phyloP scores from a whole-genome alignment of 2,888 invertebrate species.

The Lycophotia porphyrea region DNA sequence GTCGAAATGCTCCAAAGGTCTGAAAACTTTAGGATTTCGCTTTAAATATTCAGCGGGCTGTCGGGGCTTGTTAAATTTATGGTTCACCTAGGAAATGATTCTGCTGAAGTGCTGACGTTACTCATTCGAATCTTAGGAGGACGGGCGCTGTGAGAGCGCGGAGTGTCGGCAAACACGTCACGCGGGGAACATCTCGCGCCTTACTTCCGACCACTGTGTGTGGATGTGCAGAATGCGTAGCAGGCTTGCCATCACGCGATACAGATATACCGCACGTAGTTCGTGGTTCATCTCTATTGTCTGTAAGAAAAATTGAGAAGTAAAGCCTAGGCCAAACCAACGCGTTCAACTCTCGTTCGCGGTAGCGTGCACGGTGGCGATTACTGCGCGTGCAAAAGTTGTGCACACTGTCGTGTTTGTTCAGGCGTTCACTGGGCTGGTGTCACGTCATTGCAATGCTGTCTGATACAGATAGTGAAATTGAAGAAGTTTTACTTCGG shows the following conservation, averaged over 20 bases:
- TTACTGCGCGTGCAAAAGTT: too few relatives aligned
- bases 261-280: not conserved
- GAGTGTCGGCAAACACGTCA: not conserved
- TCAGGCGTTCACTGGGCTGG: too few relatives aligned
- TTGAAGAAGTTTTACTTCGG: too few relatives aligned
- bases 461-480: too few relatives aligned
- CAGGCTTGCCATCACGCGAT: not conserved
- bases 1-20: not conserved
- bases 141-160: not conserved
- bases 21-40: constrained; percentile 8
- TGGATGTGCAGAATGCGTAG: not conserved
- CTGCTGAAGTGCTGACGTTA: not conserved
- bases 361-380: too few relatives aligned
- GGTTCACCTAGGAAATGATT: constrained; percentile 14
- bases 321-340: too few relatives aligned
- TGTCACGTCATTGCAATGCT: too few relatives aligned
- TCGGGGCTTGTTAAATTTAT: not conserved
- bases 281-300: not conserved
- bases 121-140: not conserved
- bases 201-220: not conserved
- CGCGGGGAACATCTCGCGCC: too few relatives aligned
- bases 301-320: not conserved
- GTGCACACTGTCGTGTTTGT: too few relatives aligned
- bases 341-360: too few relatives aligned
- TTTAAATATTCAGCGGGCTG: constrained; percentile 36